Evolutionary conservation across 1,140 invertebrate genomes (phyloP).

Genomic region (Zelostemma sp.): DNA sequence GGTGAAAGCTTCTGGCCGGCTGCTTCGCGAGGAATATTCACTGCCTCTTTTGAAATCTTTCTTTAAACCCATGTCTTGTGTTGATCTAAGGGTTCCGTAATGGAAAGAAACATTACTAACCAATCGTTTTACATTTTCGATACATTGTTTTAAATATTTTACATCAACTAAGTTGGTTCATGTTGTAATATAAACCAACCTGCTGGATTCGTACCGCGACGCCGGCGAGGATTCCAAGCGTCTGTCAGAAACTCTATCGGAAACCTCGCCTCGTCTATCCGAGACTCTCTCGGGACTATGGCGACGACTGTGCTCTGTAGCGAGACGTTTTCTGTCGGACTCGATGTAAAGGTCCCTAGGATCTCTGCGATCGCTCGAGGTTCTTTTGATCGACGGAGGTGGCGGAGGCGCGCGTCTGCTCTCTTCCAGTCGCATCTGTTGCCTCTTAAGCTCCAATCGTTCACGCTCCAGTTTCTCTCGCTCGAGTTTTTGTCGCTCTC

Average conservation of each 20-base stretch:
- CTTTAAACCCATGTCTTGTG: constrained; percentile 62
- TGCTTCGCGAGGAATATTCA: constrained; percentile 63
- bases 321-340: constrained; percentile 61
- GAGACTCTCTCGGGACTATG: constrained; percentile 60
- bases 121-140: too few species aligned
- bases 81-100: constrained; percentile 47
- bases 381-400: constrained; percentile 61
- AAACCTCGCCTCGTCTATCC: constrained; percentile 59
- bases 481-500: constrained; percentile 84
- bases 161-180: too few species aligned
- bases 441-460: constrained; percentile 83
- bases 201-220: constrained; percentile 62
- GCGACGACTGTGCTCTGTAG: constrained; percentile 59
- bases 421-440: constrained; percentile 73
- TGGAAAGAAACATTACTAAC: neutral
- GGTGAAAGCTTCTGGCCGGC: constrained; percentile 61
- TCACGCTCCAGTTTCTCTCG: constrained; percentile 87
- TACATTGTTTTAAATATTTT: too few species aligned
- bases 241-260: constrained; percentile 63
- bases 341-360: constrained; percentile 61
- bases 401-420: constrained; percentile 63
- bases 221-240: constrained; percentile 59
- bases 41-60: constrained; percentile 64
- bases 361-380: constrained; percentile 61
- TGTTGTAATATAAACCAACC: constrained; percentile 30